Percentiles rank a stretch among this genome's conserved stretches.
phyloP scores from a whole-genome alignment of 2,888 invertebrate genomes.

The Phortica okadai region DNA sequence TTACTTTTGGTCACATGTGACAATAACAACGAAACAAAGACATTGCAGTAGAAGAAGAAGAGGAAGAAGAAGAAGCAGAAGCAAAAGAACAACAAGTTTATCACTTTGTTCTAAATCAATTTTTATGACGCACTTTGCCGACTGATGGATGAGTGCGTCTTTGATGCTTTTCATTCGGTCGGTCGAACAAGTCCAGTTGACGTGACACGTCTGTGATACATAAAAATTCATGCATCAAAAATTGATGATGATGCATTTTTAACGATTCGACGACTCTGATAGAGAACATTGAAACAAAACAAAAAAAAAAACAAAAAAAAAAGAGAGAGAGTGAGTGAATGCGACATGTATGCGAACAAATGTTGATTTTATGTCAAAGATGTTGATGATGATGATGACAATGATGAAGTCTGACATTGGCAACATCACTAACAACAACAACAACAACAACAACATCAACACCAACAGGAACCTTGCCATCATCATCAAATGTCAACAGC shows the following conservation, averaged over 20 bases:
- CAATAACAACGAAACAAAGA: not conserved
- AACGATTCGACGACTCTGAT: slow-evolving; percentile 55
- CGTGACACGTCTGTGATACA: slow-evolving; percentile 9
- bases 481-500: not conserved
- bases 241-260: slow-evolving; percentile 70
- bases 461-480: not conserved
- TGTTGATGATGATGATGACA: not conserved
- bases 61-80: not conserved
- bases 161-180: not conserved
- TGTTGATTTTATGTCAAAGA: not conserved
- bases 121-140: slow-evolving; percentile 65
- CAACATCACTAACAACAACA: not conserved
- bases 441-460: too few relatives aligned
- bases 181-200: not conserved
- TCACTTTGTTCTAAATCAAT: slow-evolving; percentile 59
- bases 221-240: slow-evolving; percentile 61
- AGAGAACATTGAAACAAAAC: not conserved
- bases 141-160: not conserved
- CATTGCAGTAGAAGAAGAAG: not conserved
- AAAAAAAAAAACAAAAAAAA: not conserved
- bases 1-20: too few relatives aligned
- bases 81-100: slow-evolving; percentile 24
- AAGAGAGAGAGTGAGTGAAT: not conserved
- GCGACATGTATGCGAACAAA: not conserved
- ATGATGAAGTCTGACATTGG: not conserved